Conservation (phyloP, 1,140 invertebrate species). For the Acromyrmex heyeri region DNA sequence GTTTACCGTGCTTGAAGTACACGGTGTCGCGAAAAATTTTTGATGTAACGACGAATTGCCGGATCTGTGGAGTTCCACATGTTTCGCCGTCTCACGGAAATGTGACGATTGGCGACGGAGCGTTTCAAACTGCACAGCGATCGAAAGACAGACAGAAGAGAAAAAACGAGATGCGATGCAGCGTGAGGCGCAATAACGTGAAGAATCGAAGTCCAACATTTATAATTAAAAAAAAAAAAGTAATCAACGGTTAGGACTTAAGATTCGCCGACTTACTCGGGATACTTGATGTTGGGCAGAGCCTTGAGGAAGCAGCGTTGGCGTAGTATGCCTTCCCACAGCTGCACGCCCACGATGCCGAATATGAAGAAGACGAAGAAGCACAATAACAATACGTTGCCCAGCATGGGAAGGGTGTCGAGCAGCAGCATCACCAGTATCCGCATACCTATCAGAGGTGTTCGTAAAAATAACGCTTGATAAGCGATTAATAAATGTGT, state of each 20-base stretch:
- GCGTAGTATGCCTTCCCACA: conserved; percentile 98
- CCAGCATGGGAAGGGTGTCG: conserved; percentile 99
- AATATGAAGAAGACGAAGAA: conserved; percentile 99
- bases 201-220: conserved; percentile 38
- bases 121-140: conserved; percentile 32
- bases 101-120: not conserved
- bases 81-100: not conserved
- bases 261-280: conserved; percentile 89
- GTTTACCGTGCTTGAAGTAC: not conserved
- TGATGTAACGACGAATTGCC: not conserved
- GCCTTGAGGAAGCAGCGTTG: conserved; percentile 96
- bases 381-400: conserved; percentile 98
- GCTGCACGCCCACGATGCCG: conserved; percentile 99
- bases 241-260: not conserved
- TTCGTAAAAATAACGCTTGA: conserved; percentile 17
- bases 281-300: conserved; percentile 89
- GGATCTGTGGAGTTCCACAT: not conserved
- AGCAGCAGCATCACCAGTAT: conserved; percentile 99
- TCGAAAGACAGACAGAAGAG: conserved; percentile 26
- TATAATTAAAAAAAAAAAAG: conserved; percentile 12
- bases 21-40: not conserved
- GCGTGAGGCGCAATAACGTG: conserved; percentile 50
- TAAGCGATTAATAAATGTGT: not conserved
- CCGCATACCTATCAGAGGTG: conserved; percentile 94
- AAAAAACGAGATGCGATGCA: conserved; percentile 60